These are phyloP conservation scores for Reticulitermes speratus DNA, from an alignment of 1,140 invertebrate species.

Conservation along the genomic window DNA sequence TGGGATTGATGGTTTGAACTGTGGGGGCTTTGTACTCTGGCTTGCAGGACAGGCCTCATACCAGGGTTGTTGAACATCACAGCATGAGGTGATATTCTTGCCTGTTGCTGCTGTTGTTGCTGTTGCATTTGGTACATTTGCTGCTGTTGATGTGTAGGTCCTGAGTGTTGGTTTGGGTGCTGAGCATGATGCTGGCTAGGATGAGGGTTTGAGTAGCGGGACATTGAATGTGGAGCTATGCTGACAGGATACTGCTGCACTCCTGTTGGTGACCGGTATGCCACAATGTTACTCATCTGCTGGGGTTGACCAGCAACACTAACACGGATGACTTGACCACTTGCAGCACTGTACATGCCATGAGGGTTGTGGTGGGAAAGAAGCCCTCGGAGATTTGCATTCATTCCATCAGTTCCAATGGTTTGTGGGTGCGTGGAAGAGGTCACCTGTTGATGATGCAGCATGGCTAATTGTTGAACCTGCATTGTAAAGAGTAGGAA, in stretches of 20 bases:
- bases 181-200: neutral
- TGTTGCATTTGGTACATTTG: constrained; percentile 43
- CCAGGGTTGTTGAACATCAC: constrained; percentile 15
- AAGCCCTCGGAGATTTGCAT: constrained; percentile 36
- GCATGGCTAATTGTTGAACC: constrained; percentile 14
- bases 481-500: neutral
- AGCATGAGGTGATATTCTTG: constrained; percentile 27
- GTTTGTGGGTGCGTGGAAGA: constrained; percentile 52
- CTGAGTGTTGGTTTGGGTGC: constrained; percentile 27
- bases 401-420: constrained; percentile 18
- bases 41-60: constrained; percentile 20
- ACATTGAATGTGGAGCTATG: neutral
- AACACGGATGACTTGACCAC: constrained; percentile 16
- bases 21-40: constrained; percentile 32
- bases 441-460: constrained; percentile 44
- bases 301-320: constrained; percentile 12
- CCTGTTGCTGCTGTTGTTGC: constrained; percentile 43
- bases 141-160: constrained; percentile 37
- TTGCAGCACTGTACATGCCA: constrained; percentile 8
- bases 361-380: constrained; percentile 34
- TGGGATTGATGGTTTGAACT: constrained; percentile 35
- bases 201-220: neutral
- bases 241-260: constrained; percentile 16
- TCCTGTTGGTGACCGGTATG: neutral
- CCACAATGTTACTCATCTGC: neutral